Evolutionary conservation across 1,140 invertebrate genomes (phyloP).

Genomic region (Frieseomelitta varia): DNA sequence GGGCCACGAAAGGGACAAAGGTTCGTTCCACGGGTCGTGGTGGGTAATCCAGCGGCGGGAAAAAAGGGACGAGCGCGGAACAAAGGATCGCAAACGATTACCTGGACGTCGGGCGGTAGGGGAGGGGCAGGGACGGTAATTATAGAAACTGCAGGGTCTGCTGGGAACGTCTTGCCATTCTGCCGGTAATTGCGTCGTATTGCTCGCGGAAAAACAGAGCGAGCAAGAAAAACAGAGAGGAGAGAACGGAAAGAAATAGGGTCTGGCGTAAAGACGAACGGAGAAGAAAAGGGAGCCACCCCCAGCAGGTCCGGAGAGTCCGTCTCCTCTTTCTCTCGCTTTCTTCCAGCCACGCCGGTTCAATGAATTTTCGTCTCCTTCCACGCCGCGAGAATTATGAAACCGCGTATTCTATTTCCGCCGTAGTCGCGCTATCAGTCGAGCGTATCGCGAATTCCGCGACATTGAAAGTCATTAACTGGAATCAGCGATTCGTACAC

Average conservation of each 20-base stretch:
- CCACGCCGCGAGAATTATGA: slow-evolving; percentile 53
- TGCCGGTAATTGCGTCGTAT: slow-evolving; percentile 62
- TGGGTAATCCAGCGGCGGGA: neutral
- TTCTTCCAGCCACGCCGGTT: neutral
- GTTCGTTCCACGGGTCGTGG: neutral
- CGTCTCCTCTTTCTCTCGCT: too few relatives aligned
- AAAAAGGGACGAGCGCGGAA: slow-evolving; percentile 20
- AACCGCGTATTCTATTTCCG: slow-evolving; percentile 39
- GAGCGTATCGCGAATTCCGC: neutral
- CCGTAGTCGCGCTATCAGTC: too few relatives aligned
- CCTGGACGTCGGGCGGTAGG: neutral
- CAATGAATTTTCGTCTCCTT: slow-evolving; percentile 19
- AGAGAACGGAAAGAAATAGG: slow-evolving; percentile 30
- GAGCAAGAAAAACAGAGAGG: slow-evolving; percentile 25
- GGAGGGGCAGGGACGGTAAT: slow-evolving; percentile 41
- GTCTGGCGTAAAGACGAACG: slow-evolving; percentile 1
- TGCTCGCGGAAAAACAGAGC: slow-evolving; percentile 39
- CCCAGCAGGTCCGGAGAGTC: neutral
- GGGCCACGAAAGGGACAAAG: neutral
- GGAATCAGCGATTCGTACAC: neutral
- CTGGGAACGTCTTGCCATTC: slow-evolving; percentile 58
- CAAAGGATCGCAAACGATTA: slow-evolving; percentile 42
- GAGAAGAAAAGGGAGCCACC: slow-evolving; percentile 4
- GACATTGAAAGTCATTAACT: neutral
- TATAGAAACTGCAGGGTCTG: slow-evolving; percentile 55